These are phyloP conservation scores for Gymnoscopelus microlampas DNA, from an alignment of 2,797 vertebrate genomes.

Conservation along the genomic window DNA sequence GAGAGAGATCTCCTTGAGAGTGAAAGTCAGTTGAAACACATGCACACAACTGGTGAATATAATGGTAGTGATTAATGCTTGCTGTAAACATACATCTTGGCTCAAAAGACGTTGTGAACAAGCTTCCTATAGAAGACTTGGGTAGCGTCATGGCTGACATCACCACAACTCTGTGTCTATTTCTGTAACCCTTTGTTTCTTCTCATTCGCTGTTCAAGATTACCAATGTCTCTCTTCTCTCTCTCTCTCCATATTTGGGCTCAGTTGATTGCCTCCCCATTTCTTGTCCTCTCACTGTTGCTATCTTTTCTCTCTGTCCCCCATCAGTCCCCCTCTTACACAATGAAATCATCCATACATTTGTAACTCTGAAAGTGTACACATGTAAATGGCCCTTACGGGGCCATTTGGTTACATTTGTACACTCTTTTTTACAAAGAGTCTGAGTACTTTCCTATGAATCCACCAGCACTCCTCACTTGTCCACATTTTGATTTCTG, in stretches of 20 bases:
- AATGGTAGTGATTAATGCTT: conserved; percentile 7
- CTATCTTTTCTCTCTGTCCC: conserved; percentile 27
- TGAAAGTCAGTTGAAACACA: neutral
- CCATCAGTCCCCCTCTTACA: neutral
- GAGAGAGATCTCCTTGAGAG: conserved; percentile 3
- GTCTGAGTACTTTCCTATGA: conserved; percentile 27
- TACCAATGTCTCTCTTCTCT: conserved; percentile 24
- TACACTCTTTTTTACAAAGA: too few relatives aligned
- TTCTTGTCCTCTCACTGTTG: conserved; percentile 28
- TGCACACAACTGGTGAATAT: neutral
- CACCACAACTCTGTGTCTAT: conserved; percentile 38
- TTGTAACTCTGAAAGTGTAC: neutral
- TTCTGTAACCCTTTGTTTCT: conserved; percentile 57
- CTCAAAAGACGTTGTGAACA: neutral
- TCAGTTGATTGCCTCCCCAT: conserved; percentile 50
- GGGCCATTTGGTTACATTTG: too few relatives aligned
- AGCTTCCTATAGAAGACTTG: conserved; percentile 1
- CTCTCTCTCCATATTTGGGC: conserved; percentile 64
- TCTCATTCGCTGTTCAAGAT: conserved; percentile 23
- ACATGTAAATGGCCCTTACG: neutral
- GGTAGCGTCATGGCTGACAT: conserved; percentile 41
- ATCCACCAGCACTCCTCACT: conserved; percentile 41
- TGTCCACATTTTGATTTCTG: conserved; percentile 28
- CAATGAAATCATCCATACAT: too few relatives aligned
- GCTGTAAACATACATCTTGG: conserved; percentile 1